Evolutionary conservation across 2,888 invertebrate genomes (phyloP).

Genomic region (Diaprepes abbreviatus): DNA sequence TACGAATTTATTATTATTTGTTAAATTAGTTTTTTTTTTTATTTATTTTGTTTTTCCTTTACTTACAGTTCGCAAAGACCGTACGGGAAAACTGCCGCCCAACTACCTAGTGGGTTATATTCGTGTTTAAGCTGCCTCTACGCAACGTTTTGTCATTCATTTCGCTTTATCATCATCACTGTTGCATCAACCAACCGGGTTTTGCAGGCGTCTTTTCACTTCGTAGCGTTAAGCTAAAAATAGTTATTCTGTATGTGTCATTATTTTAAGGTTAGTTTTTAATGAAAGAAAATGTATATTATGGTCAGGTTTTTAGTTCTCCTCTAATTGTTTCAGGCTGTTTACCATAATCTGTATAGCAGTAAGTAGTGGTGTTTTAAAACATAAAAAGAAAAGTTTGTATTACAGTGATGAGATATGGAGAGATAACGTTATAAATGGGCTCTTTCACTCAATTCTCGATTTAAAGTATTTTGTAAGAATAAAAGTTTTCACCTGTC

Average conservation of each 20-base stretch:
- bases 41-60: slow-evolving; percentile 55
- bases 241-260: slow-evolving; percentile 53
- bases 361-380: no score
- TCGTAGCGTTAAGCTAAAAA: slow-evolving; percentile 51
- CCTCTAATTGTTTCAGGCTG: neutral
- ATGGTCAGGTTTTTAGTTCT: slow-evolving; percentile 47
- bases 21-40: no score
- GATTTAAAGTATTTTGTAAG: no score
- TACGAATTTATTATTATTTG: no score
- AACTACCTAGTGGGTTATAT: slow-evolving; percentile 84
- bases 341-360: no score
- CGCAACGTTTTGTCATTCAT: slow-evolving; percentile 45
- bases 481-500: no score
- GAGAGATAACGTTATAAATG: no score
- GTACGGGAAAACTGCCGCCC: slow-evolving; percentile 83
- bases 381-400: no score
- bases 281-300: slow-evolving; percentile 36
- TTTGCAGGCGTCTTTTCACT: slow-evolving; percentile 54
- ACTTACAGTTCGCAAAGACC: slow-evolving; percentile 81
- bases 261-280: slow-evolving; percentile 42
- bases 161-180: slow-evolving; percentile 53
- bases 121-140: slow-evolving; percentile 23
- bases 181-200: slow-evolving; percentile 55
- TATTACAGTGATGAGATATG: no score
- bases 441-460: no score